Percentiles rank a stretch among this genome's conserved stretches.
Conservation (phyloP, 2,797 vertebrate genomes). For the Hippocampus kuda region DNA sequence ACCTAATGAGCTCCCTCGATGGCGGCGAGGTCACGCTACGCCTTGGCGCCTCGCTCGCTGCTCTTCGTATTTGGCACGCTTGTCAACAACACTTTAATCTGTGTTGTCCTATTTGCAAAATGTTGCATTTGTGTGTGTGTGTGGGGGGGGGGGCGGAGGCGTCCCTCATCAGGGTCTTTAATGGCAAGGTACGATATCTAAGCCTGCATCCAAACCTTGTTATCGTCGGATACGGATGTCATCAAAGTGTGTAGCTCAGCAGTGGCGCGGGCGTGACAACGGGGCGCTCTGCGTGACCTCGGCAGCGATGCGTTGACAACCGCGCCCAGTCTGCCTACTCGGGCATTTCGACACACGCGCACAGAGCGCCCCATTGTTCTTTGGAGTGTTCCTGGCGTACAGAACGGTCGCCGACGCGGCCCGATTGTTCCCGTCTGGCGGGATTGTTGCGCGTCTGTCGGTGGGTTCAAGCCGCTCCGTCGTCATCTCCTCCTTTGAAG, state of each 20-base stretch:
- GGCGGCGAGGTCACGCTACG: no score
- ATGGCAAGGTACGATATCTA: no score
- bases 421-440: neutral
- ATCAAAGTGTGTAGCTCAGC: neutral
- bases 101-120: no score
- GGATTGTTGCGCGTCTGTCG: neutral
- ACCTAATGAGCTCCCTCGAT: no score
- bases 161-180: no score
- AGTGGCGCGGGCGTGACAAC: neutral
- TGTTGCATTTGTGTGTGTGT: no score
- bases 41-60: no score
- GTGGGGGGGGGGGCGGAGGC: no score
- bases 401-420: neutral
- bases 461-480: neutral
- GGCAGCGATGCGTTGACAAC: slow-evolving; percentile 25
- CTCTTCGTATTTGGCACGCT: no score
- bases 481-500: neutral
- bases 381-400: slow-evolving; percentile 9
- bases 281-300: slow-evolving; percentile 4
- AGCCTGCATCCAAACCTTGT: no score
- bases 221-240: neutral
- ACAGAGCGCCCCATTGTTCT: slow-evolving; percentile 2
- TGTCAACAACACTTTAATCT: no score
- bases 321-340: slow-evolving; percentile 23
- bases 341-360: slow-evolving; percentile 12